Conservation (phyloP, 2,888 invertebrate genomes). For the Spodoptera picta region DNA sequence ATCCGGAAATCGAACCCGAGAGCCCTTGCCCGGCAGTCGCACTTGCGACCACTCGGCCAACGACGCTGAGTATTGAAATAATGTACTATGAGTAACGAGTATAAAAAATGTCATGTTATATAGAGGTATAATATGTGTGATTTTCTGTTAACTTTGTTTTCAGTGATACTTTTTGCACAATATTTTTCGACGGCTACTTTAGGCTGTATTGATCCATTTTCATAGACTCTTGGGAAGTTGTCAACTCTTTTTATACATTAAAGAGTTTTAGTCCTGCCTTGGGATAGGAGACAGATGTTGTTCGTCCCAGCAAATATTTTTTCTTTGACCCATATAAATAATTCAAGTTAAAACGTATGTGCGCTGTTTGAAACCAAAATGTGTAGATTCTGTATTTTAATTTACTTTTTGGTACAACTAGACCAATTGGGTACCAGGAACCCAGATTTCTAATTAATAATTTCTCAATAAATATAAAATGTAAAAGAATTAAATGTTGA, state of each 20-base stretch:
- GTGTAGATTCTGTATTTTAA: no score
- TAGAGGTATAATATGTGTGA: no score
- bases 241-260: constrained; percentile 45
- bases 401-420: no score
- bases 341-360: background rate
- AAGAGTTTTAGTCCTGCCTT: constrained; percentile 29
- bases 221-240: constrained; percentile 41
- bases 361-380: no score
- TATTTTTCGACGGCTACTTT: constrained; percentile 33
- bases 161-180: constrained; percentile 33
- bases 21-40: no score
- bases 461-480: constrained; percentile 18
- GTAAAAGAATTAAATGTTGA: background rate
- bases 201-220: constrained; percentile 37
- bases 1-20: no score
- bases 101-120: no score
- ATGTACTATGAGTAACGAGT: no score
- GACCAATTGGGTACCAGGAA: no score
- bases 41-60: no score
- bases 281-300: constrained; percentile 34
- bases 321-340: constrained; percentile 24
- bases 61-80: no score
- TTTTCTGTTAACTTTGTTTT: constrained; percentile 4
- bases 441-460: no score
- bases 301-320: constrained; percentile 10